These are phyloP conservation scores for Alca torda DNA, from an alignment of 2,797 vertebrate genomes.

Conservation along the genomic window DNA sequence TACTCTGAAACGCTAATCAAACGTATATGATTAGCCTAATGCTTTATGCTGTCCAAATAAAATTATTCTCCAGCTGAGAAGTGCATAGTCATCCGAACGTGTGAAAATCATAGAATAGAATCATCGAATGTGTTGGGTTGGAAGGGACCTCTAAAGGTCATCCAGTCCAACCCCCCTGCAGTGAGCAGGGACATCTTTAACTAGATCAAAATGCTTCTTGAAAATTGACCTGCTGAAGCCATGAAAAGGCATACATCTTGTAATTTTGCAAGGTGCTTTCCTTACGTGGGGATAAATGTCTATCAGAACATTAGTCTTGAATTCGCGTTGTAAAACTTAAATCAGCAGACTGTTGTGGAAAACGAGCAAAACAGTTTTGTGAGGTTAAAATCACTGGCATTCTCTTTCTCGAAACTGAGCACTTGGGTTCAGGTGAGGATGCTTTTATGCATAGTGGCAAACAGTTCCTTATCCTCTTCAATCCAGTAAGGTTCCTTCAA, in stretches of 20 bases:
- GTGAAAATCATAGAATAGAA: background rate
- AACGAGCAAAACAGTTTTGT: background rate
- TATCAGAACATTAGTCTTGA: background rate
- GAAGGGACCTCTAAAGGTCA: no score
- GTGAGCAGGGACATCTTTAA: no score
- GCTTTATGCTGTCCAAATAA: background rate
- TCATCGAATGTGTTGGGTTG: no score
- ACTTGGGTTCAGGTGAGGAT: background rate
- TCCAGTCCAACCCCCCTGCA: no score
- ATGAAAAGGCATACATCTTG: background rate
- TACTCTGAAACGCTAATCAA: background rate
- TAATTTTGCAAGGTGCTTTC: background rate
- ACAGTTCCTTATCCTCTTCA: background rate
- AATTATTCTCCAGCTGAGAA: background rate
- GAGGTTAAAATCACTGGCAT: background rate
- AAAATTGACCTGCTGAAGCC: background rate
- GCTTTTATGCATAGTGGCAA: background rate
- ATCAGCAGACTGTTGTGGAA: background rate
- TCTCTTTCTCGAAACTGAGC: background rate
- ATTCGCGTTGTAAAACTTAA: background rate
- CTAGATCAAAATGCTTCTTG: background rate
- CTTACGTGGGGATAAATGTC: background rate
- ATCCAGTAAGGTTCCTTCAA: background rate
- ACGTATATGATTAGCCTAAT: background rate
- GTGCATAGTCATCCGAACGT: background rate